A percentile compares a stretch with the other conserved stretches of the same genome.
Conservation (phyloP, 2,113 vertebrate species). For the Nycticryphes semicollaris region DNA sequence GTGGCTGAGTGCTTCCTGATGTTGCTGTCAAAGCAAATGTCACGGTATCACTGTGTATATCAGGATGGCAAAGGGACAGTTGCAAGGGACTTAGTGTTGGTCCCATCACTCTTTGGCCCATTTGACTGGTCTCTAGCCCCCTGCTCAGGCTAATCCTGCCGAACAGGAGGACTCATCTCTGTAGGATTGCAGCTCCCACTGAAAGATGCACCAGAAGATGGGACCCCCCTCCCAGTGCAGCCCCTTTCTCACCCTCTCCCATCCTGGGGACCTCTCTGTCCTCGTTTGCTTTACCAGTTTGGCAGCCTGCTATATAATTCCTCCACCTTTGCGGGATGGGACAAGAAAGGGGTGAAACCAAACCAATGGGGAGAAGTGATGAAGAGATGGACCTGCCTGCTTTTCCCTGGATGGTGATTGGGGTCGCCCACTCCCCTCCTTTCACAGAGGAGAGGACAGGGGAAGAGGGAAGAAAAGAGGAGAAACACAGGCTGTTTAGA, state of each 20-base stretch:
- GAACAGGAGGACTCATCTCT: not conserved
- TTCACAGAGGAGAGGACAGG: not conserved
- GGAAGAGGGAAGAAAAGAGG: not conserved
- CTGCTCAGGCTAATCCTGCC: not conserved
- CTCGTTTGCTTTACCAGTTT: not conserved
- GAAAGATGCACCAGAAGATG: not conserved
- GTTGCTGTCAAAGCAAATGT: not conserved
- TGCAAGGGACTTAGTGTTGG: no score
- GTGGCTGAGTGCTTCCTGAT: not conserved
- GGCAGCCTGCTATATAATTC: not conserved
- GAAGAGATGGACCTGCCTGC: not conserved
- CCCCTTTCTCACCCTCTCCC: not conserved
- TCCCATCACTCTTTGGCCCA: no score
- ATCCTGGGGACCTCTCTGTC: not conserved
- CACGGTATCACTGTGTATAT: rapidly evolving
- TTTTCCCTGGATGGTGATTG: rapidly evolving
- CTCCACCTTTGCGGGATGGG: no score
- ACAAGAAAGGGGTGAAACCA: not conserved
- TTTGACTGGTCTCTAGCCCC: not conserved
- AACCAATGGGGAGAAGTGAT: not conserved
- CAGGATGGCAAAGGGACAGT: not conserved
- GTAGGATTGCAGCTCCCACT: not conserved
- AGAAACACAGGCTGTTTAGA: not conserved
- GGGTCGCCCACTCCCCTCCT: not conserved
- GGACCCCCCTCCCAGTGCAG: not conserved